Evolutionary conservation across 2,797 vertebrate species (phyloP), one percentile per base, ranked within the genome.

Genomic region (Anomalospiza imberbis): DNA sequence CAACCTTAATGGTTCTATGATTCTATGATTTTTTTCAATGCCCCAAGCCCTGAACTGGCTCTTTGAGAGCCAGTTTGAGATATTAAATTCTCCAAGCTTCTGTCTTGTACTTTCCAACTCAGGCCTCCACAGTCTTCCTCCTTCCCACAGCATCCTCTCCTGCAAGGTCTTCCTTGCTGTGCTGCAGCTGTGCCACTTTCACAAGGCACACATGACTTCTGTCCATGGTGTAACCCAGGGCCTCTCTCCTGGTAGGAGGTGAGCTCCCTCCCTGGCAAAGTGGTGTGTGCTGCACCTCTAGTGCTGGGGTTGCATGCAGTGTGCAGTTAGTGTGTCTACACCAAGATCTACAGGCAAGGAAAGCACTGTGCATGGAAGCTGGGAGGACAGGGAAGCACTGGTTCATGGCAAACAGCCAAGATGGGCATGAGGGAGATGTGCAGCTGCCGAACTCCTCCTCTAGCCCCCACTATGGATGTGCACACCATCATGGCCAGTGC

Each of bases 401-500:
- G 13, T 34, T 66, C 40, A 45, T 4, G 21, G 17, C n/a, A 74
- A 51, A 42, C 9, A 78, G 50, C 19, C n/a, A 63, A 32, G 73
- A 57, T 2, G 1, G 1, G 48, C 25, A 15, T 29, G 25, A 66
- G 40, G 16, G 45, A 66, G 48, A 14, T 17, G 32, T 42, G 32
- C 45, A 72, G 47, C n/a, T 74, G 50, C 80, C 44, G 40, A 16
- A 17, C 9, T 44, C 9, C 16, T 45, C 12, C 40, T 55, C 36
- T 17, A 40, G 18, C 24, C 26, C 17, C 22, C 15, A 14, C 17
- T 13, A 12, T 40, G 55, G 51, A 31, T 2, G 0, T 22, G 11
- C 29, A 24, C 7, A 24, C 12, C 45, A 7, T 21, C 0, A 0
- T 11, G 32, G 60, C 31, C 26, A 9, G 28, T 51, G n/a, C 36